Base-by-base conservation (phyloP, 2,113 vertebrate genomes). In the Scopus umbretta region DNA sequence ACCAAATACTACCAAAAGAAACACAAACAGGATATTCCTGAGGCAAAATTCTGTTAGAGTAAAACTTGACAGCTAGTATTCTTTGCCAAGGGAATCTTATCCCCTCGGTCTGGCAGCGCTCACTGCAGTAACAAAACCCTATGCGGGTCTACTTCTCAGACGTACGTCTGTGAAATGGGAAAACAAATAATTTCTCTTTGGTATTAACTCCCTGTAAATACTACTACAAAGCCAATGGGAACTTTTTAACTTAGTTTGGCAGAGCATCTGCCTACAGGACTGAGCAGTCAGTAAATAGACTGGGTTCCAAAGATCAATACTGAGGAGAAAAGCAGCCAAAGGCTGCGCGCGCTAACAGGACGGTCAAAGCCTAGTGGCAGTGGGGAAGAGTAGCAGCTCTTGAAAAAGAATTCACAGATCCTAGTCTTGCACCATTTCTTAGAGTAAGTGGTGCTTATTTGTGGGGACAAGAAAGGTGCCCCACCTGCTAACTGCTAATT, bases 1-100 rank as follows among this genome's bases (percentile, higher is more conserved):
- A 75, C 59, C 42, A 58, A 89, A 53, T 3, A n/a, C 26, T 30
- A 63, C 47, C 67, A 30, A 59, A 49, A 87, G 81, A 47, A 84
- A 86, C 72, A 62, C 63, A 91, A 94, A 82, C 81, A 93, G 85
- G 67, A 85, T 89, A 74, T 93, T 89, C 72, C 58, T 0, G 26
- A 90, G 86, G 81, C 91, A 94, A 74, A 90, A 72, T 40, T 72
- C 67, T 53, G 20, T 29, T 25, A 20, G 59, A 80, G 68, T 58
- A 16, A 49, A 63, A 80, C 42, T 40, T 59, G 58, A 47, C 91
- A 83, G 72, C 20, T 20, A 7, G 30, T 9, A 10, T 13, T 52
- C 52, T 58, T 68, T 67, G 72, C 72, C 78, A 96, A 67, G 53
- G 72, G 67, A 71, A 72, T 71, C 56, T 49, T 13, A 72, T 83